These are phyloP conservation scores for Drosophila maculinotata DNA, from an alignment of 2,888 invertebrate genomes.

Conservation along the genomic window DNA sequence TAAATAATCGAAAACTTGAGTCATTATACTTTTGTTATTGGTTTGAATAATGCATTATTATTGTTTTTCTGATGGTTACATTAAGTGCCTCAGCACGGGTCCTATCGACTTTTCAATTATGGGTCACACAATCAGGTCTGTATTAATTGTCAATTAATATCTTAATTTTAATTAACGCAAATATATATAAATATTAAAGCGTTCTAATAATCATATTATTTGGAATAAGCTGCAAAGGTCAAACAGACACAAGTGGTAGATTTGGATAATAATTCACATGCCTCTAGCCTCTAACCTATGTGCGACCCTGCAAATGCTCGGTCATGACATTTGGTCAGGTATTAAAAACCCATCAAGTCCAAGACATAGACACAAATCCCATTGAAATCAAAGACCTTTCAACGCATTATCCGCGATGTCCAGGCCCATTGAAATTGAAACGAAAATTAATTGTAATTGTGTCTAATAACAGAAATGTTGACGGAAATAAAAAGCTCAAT, in stretches of 20 bases:
- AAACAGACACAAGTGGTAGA: too few relatives aligned
- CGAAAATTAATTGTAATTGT: slow-evolving; percentile 75
- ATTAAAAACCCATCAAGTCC: slow-evolving; percentile 71
- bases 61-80: slow-evolving; percentile 11
- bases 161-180: slow-evolving; percentile 9
- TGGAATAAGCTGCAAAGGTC: slow-evolving; percentile 12
- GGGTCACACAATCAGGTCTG: slow-evolving; percentile 43
- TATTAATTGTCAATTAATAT: slow-evolving; percentile 9
- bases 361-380: slow-evolving; percentile 29
- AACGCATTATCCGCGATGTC: slow-evolving; percentile 30
- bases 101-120: slow-evolving; percentile 21
- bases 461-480: slow-evolving; percentile 75
- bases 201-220: too few relatives aligned
- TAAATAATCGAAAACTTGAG: slow-evolving; percentile 28
- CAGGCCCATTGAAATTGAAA: slow-evolving; percentile 56
- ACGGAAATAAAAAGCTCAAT: slow-evolving; percentile 61
- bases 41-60: neutral
- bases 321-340: slow-evolving; percentile 71
- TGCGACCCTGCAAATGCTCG: slow-evolving; percentile 69
- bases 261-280: slow-evolving; percentile 36
- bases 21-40: slow-evolving; percentile 14
- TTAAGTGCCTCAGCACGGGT: slow-evolving; percentile 19
- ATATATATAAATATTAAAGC: too few relatives aligned
- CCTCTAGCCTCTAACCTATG: slow-evolving; percentile 12
- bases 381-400: slow-evolving; percentile 68